phyloP scores from a whole-genome alignment of 2,888 invertebrate genomes.

The Idaea aversata region DNA sequence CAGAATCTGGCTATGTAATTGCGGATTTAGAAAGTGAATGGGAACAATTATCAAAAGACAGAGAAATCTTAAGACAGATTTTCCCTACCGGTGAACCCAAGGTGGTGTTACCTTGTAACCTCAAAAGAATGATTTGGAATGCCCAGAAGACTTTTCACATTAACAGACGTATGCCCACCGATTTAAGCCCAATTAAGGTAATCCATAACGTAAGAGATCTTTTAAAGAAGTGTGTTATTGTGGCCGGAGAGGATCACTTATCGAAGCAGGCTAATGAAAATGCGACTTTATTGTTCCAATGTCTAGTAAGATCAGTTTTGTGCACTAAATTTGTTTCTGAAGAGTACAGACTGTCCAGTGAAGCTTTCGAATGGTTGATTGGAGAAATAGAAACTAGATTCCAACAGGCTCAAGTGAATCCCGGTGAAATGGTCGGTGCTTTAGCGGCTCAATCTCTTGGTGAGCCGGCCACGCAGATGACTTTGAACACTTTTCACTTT shows the following conservation, averaged over 20 bases:
- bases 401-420: conserved; percentile 96
- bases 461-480: conserved; percentile 99
- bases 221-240: conserved; percentile 94
- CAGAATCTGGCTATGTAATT: conserved; percentile 94
- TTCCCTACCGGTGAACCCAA: conserved; percentile 98
- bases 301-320: conserved; percentile 94
- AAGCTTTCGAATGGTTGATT: conserved; percentile 99
- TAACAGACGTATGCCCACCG: conserved; percentile 94
- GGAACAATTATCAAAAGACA: conserved; percentile 94
- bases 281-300: conserved; percentile 98
- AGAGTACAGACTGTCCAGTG: conserved; percentile 94
- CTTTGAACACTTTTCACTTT: conserved; percentile 99
- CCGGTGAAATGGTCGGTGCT: conserved; percentile 99
- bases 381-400: conserved; percentile 99
- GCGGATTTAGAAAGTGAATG: conserved; percentile 97
- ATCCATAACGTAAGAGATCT: conserved; percentile 94
- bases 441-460: conserved; percentile 99
- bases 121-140: conserved; percentile 99
- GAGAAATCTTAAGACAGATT: conserved; percentile 92
- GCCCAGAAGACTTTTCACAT: conserved; percentile 99
- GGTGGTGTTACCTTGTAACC: conserved; percentile 98
- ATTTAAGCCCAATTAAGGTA: conserved; percentile 95
- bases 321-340: conserved; percentile 98
- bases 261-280: conserved; percentile 99
- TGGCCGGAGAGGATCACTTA: conserved; percentile 95